Percentiles rank a stretch among this genome's conserved stretches.
Conservation (phyloP, 2,888 invertebrate species). For the Troglohyphantes excavatus region DNA sequence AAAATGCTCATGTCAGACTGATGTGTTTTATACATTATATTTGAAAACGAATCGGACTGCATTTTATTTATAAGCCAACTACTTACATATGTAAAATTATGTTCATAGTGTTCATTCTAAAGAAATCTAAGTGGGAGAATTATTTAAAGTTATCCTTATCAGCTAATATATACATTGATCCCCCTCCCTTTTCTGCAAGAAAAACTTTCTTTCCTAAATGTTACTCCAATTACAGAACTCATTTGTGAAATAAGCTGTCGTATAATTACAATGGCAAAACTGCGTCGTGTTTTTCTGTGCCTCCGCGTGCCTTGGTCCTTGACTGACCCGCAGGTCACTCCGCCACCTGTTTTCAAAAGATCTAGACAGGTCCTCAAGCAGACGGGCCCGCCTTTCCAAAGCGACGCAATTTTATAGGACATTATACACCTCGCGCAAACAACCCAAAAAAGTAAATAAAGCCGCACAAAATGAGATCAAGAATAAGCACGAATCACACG, state of each 20-base stretch:
- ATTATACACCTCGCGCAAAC: slow-evolving; percentile 47
- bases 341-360: slow-evolving; percentile 48
- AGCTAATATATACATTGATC: too few relatives aligned
- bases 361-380: slow-evolving; percentile 57
- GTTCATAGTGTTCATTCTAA: too few relatives aligned
- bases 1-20: too few relatives aligned
- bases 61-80: too few relatives aligned
- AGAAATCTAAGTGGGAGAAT: too few relatives aligned
- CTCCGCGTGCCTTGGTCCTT: slow-evolving; percentile 48
- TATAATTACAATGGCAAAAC: slow-evolving; percentile 30
- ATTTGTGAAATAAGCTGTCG: slow-evolving; percentile 43
- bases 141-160: too few relatives aligned
- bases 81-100: too few relatives aligned
- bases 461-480: slow-evolving; percentile 63
- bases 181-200: background rate
- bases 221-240: slow-evolving; percentile 30
- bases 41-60: too few relatives aligned
- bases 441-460: slow-evolving; percentile 59
- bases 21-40: too few relatives aligned
- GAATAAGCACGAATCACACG: slow-evolving; percentile 62
- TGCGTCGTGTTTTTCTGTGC: slow-evolving; percentile 57
- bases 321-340: slow-evolving; percentile 60
- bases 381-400: slow-evolving; percentile 64
- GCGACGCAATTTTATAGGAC: slow-evolving; percentile 62
- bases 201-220: slow-evolving; percentile 25